Base-by-base conservation (phyloP, 2,797 vertebrate species). In the Oryzias dopingdopingensis region DNA sequence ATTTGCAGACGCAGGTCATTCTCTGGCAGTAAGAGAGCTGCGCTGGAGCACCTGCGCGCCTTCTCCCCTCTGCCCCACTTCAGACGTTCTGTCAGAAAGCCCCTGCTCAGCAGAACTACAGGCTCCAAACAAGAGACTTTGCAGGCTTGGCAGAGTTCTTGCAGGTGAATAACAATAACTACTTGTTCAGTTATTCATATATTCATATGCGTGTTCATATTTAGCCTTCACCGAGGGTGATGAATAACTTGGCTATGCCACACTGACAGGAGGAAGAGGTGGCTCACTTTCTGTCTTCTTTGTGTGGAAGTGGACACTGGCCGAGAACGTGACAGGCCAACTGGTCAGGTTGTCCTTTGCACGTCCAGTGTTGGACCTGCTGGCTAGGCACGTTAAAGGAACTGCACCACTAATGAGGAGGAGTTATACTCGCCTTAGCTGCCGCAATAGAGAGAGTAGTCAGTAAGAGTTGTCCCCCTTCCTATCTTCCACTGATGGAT, bases 191-290 rank as follows among this genome's bases (percentile, higher is more conserved):
- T 64, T 91, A 91, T 91, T 90, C 86, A 90, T 90, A 80, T 90
- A 91, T 91, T 91, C 90, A 87, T 87, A 83, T 87, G 85, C 86
- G 85, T 83, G 84, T 83, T 90, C 85, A 84, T 84, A 85, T 90
- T 89, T 87, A 80, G 86, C 88, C 88, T 90, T 86, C 80, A 79
- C 86, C 72, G 79, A 82, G 79, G 82, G 79, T 87, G 88, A 88
- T 89, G 87, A 89, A 84, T 82, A 85, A 83, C 49, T 51, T 52
- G 79, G 81, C 78, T 63, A 42, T 57, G 72, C 70, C 65, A 72
- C 66, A 20, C 79, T 49, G 76, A 82, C 59, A 46, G 77, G 66
- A 72, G 63, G 71, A 71, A 70, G 66, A 59, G 32, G 77, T 72
- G 72, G 69, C 75, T 82, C 67, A 37, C 70, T 73, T 70, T 64